Conservation (phyloP, 2,797 vertebrate species). For the Dallia pectoralis region DNA sequence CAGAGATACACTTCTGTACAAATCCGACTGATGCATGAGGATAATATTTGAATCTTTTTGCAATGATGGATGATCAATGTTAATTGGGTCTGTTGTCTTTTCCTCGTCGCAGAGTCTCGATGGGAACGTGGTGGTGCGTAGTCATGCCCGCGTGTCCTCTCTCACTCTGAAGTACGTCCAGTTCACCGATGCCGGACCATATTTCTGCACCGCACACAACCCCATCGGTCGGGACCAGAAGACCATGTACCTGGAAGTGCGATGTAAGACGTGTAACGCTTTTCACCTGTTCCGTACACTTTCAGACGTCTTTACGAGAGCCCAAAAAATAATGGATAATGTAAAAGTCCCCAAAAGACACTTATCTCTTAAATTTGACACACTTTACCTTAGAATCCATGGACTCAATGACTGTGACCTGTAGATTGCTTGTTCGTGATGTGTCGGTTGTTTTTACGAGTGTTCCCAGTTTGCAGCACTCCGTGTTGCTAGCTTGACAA, state of each 20-base stretch:
- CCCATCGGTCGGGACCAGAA: conserved; percentile 92
- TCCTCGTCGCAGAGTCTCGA: conserved; percentile 81
- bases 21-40: background rate
- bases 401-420: background rate
- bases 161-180: conserved; percentile 93
- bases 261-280: conserved; percentile 81
- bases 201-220: conserved; percentile 92
- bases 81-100: conserved; percentile 12
- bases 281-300: background rate
- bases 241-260: conserved; percentile 92
- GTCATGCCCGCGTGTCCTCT: conserved; percentile 90
- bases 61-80: background rate
- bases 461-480: conserved; percentile 6
- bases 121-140: conserved; percentile 86
- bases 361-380: background rate
- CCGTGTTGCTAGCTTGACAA: conserved; percentile 6
- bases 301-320: background rate
- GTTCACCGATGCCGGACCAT: conserved; percentile 92
- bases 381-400: background rate
- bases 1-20: background rate
- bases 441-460: background rate
- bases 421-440: background rate
- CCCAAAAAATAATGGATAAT: background rate
- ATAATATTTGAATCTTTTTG: no score
- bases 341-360: background rate